Percentiles rank a stretch among this genome's conserved stretches.
phyloP scores from a whole-genome alignment of 2,113 vertebrate genomes.

The Sinocyclocheilus maitianheensis region DNA sequence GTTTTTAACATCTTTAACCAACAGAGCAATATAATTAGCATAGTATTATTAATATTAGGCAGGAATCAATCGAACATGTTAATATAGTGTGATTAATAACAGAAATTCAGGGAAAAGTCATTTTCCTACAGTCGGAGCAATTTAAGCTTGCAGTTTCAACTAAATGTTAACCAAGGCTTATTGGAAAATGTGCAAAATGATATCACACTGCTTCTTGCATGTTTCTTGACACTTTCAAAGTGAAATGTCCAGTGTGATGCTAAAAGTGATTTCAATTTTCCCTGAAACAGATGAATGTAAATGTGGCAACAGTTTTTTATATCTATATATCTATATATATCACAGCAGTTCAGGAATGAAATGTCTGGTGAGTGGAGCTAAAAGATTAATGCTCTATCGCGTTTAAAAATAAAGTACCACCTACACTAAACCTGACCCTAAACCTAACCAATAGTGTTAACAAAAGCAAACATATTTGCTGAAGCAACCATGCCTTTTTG shows the following conservation, averaged over 20 bases:
- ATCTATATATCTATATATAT: too few relatives aligned
- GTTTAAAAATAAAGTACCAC: neutral
- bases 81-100: too few relatives aligned
- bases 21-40: too few relatives aligned
- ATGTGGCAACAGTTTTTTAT: too few relatives aligned
- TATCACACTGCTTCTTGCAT: too few relatives aligned
- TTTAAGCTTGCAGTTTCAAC: neutral
- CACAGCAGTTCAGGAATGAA: neutral
- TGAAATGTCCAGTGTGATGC: too few relatives aligned
- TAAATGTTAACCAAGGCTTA: neutral
- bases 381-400: neutral
- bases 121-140: neutral
- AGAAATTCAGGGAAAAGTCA: neutral
- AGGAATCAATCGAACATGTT: too few relatives aligned
- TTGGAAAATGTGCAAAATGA: neutral
- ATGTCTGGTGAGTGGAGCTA: neutral
- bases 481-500: neutral
- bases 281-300: too few relatives aligned
- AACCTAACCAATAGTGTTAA: neutral
- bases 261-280: too few relatives aligned
- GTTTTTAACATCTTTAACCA: neutral
- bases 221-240: neutral
- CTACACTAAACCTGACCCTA: neutral
- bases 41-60: too few relatives aligned
- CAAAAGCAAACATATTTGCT: neutral